A percentile compares a stretch with the other conserved stretches of the same genome.
phyloP scores from a whole-genome alignment of 2,113 vertebrate species.

The Heterochromis multidens region DNA sequence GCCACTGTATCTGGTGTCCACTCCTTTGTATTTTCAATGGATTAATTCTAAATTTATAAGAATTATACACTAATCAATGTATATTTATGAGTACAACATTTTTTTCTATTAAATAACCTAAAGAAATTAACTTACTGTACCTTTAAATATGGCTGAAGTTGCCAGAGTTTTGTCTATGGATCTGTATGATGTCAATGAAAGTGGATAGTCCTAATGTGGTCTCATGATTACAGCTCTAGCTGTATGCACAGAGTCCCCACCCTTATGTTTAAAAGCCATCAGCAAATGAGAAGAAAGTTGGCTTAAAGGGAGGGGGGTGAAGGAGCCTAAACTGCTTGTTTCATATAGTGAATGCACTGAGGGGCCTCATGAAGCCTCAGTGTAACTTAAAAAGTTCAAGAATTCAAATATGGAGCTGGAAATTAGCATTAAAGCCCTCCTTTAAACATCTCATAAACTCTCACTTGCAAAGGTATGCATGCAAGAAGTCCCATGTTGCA shows the following conservation, averaged over 20 bases:
- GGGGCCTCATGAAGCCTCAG: neutral
- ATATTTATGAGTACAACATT: neutral
- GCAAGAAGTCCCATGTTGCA: rapidly evolving
- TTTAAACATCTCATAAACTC: neutral
- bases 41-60: too few species aligned
- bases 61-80: neutral
- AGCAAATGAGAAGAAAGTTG: too few species aligned
- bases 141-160: neutral
- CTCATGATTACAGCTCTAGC: neutral
- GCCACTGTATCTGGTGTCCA: neutral
- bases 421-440: too few species aligned
- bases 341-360: neutral
- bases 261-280: too few species aligned
- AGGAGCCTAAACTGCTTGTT: too few species aligned
- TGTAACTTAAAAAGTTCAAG: neutral
- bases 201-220: neutral
- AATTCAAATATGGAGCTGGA: neutral
- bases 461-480: neutral
- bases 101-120: neutral
- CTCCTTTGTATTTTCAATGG: neutral
- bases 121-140: neutral
- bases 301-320: too few species aligned
- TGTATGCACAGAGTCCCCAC: too few species aligned
- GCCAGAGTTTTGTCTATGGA: neutral
- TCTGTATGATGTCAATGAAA: neutral